Conservation (phyloP, 1,140 invertebrate genomes). For the Achroia grisella region DNA sequence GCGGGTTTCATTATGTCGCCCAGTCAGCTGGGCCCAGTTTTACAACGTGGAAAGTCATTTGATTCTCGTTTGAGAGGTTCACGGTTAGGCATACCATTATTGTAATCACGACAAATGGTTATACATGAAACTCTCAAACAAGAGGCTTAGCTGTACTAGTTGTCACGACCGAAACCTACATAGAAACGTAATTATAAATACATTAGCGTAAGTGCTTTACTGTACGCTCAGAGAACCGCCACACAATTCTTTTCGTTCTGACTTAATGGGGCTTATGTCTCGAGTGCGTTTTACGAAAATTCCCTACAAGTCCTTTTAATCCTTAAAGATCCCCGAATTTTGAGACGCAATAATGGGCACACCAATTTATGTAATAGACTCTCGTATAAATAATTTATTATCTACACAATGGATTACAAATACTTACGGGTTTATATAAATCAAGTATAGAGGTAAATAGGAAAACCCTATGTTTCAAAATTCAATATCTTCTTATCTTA, state of each 20-base stretch:
- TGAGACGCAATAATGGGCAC: constrained; percentile 25
- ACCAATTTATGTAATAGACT: constrained; percentile 43
- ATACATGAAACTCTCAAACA: constrained; percentile 21
- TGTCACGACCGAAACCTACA: constrained; percentile 43
- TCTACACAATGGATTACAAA: constrained; percentile 18
- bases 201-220: constrained; percentile 54
- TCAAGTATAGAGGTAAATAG: constrained; percentile 37
- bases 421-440: constrained; percentile 15
- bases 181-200: constrained; percentile 59
- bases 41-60: constrained; percentile 24
- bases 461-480: constrained; percentile 53
- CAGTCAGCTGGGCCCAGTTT: constrained; percentile 20
- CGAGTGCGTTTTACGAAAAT: constrained; percentile 25
- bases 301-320: constrained; percentile 37
- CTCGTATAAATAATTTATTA: constrained; percentile 24
- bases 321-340: constrained; percentile 40
- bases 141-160: constrained; percentile 18
- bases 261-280: constrained; percentile 35
- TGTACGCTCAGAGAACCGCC: constrained; percentile 32
- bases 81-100: constrained; percentile 44
- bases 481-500: constrained; percentile 58
- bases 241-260: constrained; percentile 35
- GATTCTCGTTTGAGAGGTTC: constrained; percentile 39
- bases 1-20: constrained; percentile 21
- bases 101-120: constrained; percentile 37